These are phyloP conservation scores for Eubasilissa splendida DNA, from an alignment of 2,888 invertebrate genomes.

Conservation along the genomic window DNA sequence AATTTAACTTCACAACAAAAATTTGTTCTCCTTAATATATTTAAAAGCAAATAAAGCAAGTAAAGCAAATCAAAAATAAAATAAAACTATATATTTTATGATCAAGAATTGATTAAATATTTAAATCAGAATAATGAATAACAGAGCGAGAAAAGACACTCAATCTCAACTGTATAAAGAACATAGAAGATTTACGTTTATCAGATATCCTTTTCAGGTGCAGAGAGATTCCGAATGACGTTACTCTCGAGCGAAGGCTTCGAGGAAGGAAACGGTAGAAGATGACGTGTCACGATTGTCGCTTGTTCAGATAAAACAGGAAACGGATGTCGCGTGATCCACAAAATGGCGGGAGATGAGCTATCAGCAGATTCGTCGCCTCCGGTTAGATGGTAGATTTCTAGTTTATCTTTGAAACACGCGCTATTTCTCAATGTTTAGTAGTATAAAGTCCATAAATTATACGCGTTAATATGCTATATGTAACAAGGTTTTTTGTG, in stretches of 20 bases:
- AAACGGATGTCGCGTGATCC: conserved; percentile 5
- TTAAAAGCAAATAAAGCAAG: no score
- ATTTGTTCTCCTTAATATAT: no score
- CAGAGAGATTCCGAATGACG: neutral
- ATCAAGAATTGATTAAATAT: no score
- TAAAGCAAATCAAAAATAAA: no score
- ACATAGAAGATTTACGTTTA: neutral
- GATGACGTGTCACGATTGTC: conserved; percentile 24
- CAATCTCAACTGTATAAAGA: no score
- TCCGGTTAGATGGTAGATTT: neutral
- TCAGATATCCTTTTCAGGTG: neutral
- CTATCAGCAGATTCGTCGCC: conserved; percentile 11
- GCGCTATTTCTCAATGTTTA: neutral
- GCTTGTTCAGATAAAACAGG: conserved; percentile 9
- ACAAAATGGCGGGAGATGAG: conserved; percentile 27
- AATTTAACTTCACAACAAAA: no score
- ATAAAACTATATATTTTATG: no score
- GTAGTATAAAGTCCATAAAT: neutral
- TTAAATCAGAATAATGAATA: no score
- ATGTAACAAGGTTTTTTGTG: neutral
- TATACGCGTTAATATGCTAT: neutral
- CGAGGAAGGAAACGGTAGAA: conserved; percentile 21
- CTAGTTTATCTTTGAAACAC: neutral
- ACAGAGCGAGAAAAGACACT: no score
- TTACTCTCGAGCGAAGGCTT: neutral